A percentile compares a stretch with the other conserved stretches of the same genome.
These are phyloP conservation scores for Panthera uncia DNA, from an alignment of 2,113 vertebrate species.

Conservation along the genomic window DNA sequence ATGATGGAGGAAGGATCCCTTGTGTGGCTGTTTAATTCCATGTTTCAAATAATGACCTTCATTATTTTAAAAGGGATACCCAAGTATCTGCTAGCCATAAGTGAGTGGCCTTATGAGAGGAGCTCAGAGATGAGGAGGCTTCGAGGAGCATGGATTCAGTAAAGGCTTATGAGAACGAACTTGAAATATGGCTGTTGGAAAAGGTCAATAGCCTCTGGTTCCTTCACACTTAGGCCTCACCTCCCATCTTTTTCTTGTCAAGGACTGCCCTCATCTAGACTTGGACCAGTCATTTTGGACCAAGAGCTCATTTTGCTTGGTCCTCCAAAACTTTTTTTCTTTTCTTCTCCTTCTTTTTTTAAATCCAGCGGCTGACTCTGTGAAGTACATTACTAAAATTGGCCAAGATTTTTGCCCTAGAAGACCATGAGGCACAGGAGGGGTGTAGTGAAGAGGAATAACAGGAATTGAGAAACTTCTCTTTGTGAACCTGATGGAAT, in stretches of 20 bases:
- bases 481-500: not conserved
- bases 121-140: not conserved
- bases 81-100: not conserved
- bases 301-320: not conserved
- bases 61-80: not conserved
- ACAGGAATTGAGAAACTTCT: not conserved
- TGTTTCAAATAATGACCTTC: not conserved
- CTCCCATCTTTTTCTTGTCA: not conserved
- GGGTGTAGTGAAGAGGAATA: not conserved
- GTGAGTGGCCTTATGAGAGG: not conserved
- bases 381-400: not conserved
- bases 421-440: not conserved
- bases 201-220: not conserved
- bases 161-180: not conserved
- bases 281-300: not conserved
- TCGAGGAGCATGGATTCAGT: accelerated
- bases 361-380: not conserved
- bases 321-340: not conserved
- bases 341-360: not conserved
- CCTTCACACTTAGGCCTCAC: not conserved
- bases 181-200: not conserved
- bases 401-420: not conserved
- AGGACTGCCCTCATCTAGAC: not conserved
- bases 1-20: not conserved
- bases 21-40: not conserved